Conservation (phyloP, 2,797 vertebrate species). For the Sus cebifrons region DNA sequence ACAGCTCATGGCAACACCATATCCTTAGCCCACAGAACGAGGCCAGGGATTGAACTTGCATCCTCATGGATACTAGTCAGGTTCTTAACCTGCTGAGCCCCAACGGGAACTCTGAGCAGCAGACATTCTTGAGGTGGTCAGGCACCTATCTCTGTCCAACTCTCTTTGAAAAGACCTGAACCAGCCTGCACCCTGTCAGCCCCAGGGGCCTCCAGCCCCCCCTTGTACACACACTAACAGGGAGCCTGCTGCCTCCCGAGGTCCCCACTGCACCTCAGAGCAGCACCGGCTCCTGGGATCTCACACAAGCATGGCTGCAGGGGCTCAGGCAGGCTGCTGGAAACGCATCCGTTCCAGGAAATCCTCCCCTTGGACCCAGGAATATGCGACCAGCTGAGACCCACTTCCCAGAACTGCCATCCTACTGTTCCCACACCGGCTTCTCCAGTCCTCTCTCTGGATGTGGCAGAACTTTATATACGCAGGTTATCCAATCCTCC, state of each 20-base stretch:
- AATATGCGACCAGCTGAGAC: rapidly evolving
- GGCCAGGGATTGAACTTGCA: too few relatives aligned
- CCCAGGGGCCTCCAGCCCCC: rapidly evolving
- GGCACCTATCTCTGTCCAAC: background rate
- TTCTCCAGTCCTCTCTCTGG: background rate
- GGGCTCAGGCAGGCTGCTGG: background rate
- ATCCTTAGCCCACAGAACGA: too few relatives aligned
- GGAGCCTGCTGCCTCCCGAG: background rate
- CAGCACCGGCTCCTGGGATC: rapidly evolving
- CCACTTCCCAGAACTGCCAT: background rate
- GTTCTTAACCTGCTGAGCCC: too few relatives aligned
- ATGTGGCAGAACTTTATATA: rapidly evolving
- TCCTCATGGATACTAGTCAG: too few relatives aligned
- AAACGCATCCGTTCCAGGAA: rapidly evolving
- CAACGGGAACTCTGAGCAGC: too few relatives aligned
- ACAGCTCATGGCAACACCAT: too few relatives aligned
- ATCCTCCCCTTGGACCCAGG: background rate
- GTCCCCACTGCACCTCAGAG: background rate
- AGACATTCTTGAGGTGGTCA: too few relatives aligned
- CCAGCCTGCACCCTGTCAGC: background rate
- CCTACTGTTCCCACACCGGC: background rate
- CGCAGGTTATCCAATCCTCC: too few relatives aligned
- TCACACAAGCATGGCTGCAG: rapidly evolving
- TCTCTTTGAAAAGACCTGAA: rapidly evolving
- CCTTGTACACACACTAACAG: background rate